phyloP scores from a whole-genome alignment of 2,113 vertebrate species.

The Centrocercus urophasianus region DNA sequence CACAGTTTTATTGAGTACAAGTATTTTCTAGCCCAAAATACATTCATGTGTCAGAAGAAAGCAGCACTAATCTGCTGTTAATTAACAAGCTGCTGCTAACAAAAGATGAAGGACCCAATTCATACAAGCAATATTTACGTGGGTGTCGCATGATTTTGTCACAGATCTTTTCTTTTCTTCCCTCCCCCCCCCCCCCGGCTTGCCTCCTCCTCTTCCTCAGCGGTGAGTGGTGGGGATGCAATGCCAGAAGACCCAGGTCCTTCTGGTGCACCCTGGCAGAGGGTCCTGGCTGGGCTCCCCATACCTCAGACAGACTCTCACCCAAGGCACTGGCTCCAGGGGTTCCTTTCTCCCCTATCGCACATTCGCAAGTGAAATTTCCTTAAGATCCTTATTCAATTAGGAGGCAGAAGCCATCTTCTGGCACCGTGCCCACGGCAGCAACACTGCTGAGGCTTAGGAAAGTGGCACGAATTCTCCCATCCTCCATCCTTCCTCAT shows the following conservation, averaged over 20 bases:
- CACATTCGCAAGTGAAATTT: constrained; percentile 14
- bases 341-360: neutral
- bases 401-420: constrained; percentile 58
- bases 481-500: neutral
- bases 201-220: neutral
- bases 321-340: neutral
- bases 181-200: neutral
- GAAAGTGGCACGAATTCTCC: neutral
- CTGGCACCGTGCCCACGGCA: constrained; percentile 35
- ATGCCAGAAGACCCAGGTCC: neutral
- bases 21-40: constrained; percentile 74
- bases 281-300: neutral
- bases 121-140: constrained; percentile 73
- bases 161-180: constrained; percentile 13
- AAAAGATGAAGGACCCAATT: constrained; percentile 77
- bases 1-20: constrained; percentile 68
- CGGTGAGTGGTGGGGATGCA: neutral
- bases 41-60: constrained; percentile 73
- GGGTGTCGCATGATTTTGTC: constrained; percentile 40
- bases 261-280: neutral
- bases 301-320: neutral
- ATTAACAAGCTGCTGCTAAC: constrained; percentile 80
- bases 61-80: constrained; percentile 75
- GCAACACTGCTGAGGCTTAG: neutral
- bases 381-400: constrained; percentile 61